phyloP scores from a whole-genome alignment of 2,113 vertebrate genomes.

The Hirundichthys speculiger region DNA sequence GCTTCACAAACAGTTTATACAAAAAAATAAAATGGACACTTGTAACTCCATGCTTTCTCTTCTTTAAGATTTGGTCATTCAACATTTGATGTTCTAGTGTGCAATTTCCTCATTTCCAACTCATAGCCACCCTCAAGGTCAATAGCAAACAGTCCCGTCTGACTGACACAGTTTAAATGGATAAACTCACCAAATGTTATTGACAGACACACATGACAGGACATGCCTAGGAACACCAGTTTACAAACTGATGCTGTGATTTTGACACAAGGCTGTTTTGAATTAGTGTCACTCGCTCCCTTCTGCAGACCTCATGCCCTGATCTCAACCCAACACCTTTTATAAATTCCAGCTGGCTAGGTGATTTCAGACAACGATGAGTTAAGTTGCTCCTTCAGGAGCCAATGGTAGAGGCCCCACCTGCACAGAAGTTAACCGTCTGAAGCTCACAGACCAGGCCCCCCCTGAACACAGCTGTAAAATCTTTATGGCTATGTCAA shows the following conservation, averaged over 20 bases:
- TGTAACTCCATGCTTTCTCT: not conserved
- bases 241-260: constrained; percentile 50
- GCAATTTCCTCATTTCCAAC: not conserved
- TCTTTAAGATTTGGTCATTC: not conserved
- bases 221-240: constrained; percentile 30
- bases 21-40: not conserved
- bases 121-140: not conserved
- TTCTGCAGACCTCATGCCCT: constrained; percentile 36
- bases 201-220: constrained; percentile 57
- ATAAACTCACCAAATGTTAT: constrained; percentile 33
- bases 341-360: constrained; percentile 41
- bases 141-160: constrained; percentile 3
- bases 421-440: constrained; percentile 39
- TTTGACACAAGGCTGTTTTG: constrained; percentile 59
- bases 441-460: constrained; percentile 24
- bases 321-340: constrained; percentile 46
- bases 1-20: not conserved
- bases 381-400: constrained; percentile 25
- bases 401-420: constrained; percentile 24
- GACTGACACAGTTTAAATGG: constrained; percentile 11
- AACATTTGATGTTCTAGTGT: not conserved
- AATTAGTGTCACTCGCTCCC: constrained; percentile 53
- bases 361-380: constrained; percentile 45
- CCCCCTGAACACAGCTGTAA: constrained; percentile 58
- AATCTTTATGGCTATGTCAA: constrained; percentile 64